Conservation (phyloP, 2,113 vertebrate species). For the Hystrix brachyura region DNA sequence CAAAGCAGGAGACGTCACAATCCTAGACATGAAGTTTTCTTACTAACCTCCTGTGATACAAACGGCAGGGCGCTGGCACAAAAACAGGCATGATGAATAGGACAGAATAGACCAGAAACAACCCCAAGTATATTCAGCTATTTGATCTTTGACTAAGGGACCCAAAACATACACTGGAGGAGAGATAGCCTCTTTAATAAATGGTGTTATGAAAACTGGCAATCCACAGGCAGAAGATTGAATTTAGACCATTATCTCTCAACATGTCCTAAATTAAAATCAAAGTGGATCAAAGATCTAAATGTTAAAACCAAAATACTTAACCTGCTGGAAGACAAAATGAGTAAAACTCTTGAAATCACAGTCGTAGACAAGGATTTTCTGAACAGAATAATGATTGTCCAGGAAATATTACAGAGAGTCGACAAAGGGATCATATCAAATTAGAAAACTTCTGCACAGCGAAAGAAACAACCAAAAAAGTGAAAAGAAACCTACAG, state of each 20-base stretch:
- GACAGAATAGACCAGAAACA: not conserved
- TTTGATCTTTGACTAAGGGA: not conserved
- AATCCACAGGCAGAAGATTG: not conserved
- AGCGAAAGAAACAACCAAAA: not conserved
- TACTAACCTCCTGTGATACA: not conserved
- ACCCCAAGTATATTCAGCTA: not conserved
- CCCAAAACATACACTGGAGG: not conserved
- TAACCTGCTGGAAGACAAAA: not conserved
- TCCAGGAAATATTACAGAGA: not conserved
- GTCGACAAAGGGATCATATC: not conserved
- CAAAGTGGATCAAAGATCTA: not conserved
- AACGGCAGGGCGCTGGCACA: not conserved
- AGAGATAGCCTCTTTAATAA: not conserved
- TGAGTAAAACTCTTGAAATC: not conserved
- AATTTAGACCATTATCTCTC: not conserved
- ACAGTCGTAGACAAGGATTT: not conserved
- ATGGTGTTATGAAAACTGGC: not conserved
- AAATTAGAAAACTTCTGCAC: not conserved
- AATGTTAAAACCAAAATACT: not conserved
- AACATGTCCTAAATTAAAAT: not conserved
- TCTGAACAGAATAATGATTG: not conserved
- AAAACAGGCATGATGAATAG: not conserved
- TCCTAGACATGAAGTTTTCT: not conserved
- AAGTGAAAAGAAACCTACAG: not conserved
- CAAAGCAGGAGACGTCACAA: no score